Evolutionary conservation across 2,797 vertebrate species (phyloP).

Genomic region (Sebastes oblongus): DNA sequence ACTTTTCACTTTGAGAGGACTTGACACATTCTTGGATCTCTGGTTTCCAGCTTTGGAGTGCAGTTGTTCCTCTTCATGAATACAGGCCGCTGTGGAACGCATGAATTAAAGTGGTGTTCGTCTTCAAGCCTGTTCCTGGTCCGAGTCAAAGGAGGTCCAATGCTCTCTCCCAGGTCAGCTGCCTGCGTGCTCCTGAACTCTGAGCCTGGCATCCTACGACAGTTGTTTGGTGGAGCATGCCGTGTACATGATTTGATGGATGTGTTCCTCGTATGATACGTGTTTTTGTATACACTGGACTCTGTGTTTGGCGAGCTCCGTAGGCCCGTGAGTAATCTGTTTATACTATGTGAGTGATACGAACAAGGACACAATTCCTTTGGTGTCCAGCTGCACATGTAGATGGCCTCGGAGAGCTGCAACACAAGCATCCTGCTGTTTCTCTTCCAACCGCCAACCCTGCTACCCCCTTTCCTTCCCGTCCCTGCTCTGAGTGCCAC

Average conservation of each 20-base stretch:
- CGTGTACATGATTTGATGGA: constrained; percentile 52
- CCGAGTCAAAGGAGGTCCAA: not conserved
- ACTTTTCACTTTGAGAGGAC: not conserved
- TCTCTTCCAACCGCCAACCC: constrained; percentile 38
- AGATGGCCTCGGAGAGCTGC: constrained; percentile 46
- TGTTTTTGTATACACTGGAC: constrained; percentile 70
- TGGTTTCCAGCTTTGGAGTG: constrained; percentile 37
- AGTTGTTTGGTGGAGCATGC: constrained; percentile 61
- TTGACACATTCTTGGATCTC: constrained; percentile 56
- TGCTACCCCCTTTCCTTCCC: not conserved
- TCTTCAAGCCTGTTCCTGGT: constrained; percentile 5
- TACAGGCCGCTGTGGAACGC: constrained; percentile 2
- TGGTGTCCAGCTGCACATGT: constrained; percentile 70
- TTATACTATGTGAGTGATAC: constrained; percentile 68
- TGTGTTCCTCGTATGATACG: constrained; percentile 52
- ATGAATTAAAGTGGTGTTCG: constrained; percentile 27
- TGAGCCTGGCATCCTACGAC: constrained; percentile 35
- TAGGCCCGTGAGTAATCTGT: constrained; percentile 71
- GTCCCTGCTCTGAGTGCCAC: constrained; percentile 1
- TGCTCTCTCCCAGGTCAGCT: constrained; percentile 46
- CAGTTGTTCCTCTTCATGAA: constrained; percentile 58
- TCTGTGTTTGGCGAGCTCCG: constrained; percentile 60
- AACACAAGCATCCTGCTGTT: constrained; percentile 65
- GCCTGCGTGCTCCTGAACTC: constrained; percentile 3
- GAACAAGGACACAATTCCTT: constrained; percentile 62